Evolutionary conservation across 1,140 invertebrate species (phyloP), one percentile per base, ranked within the genome.

Genomic region (Plutomurus gul): DNA sequence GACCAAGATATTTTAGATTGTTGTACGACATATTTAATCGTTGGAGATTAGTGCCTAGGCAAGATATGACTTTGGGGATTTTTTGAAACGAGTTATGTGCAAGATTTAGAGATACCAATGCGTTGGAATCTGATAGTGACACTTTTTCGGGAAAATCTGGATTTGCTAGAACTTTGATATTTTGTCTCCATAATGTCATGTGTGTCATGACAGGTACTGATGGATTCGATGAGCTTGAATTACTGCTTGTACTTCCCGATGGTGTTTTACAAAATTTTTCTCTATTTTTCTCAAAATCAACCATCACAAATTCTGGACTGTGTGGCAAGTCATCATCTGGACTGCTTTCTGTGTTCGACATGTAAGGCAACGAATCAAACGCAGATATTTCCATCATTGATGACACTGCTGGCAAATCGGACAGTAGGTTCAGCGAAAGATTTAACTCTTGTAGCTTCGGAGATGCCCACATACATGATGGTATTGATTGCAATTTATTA

Each of bases 1-100:
- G 92, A 13, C 95, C 95, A 92, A 96, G 94, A 27, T 82, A 85
- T 39, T 85, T 81, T 30, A 87, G 76, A 80, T 86, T 87, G 87
- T 99, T 99, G 85, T 95, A 94, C 13, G 95, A 92, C 88, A 99
- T 91, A 85, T 97, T 97, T 0, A 99, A 88, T 37, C 95, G 89
- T 0, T 94, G 92, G 18, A 99, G 88, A 81, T 92, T 92, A 0
- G 94, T 92, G 6, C 95, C 96, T 33, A 95, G 87, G 85, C 97
- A 99, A 1, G 96, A 92, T 18, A 99, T 85, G n/a, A 93, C 92
- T 3, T 91, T 88, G 0, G 97, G 97, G 43, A 98, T 91, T 75
- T 90, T 91, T 20, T 91, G 92, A 85, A 98, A 97, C 75, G 93
- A 89, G 88, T 98, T 98, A 86, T 96, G 95, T 0, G 95, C 92